Conservation (phyloP, 1,140 invertebrate species). For the Pantala flavescens region DNA sequence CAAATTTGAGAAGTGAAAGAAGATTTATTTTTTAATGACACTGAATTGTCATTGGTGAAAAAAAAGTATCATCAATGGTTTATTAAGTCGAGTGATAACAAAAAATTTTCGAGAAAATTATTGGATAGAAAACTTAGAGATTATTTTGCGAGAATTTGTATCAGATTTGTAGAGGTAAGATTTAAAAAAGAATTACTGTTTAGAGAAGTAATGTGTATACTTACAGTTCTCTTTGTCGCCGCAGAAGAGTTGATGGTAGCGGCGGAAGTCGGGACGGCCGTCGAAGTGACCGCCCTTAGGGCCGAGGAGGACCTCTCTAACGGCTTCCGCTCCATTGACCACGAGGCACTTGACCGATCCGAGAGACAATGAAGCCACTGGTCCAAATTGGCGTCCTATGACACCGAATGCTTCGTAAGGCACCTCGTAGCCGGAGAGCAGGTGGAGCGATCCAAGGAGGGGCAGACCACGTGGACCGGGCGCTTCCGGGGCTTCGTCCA, state of each 20-base stretch:
- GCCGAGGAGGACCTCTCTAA: constrained; percentile 49
- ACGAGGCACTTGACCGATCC: constrained; percentile 50
- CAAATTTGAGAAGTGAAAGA: too few species aligned
- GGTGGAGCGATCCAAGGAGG: constrained; percentile 47
- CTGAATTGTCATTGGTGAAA: too few species aligned
- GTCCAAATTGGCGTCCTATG: constrained; percentile 41
- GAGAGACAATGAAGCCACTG: constrained; percentile 45
- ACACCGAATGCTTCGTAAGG: constrained; percentile 52
- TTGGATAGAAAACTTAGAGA: too few species aligned
- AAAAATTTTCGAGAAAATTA: too few species aligned
- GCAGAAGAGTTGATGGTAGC: constrained; percentile 52
- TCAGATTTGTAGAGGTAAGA: too few species aligned
- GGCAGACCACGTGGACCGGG: constrained; percentile 48
- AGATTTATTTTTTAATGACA: too few species aligned
- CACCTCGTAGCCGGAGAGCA: constrained; percentile 47
- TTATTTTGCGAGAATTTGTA: too few species aligned
- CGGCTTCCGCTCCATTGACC: constrained; percentile 49
- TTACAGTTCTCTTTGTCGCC: constrained; percentile 60
- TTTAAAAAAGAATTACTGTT: too few species aligned
- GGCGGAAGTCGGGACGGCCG: constrained; percentile 49
- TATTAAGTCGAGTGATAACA: too few species aligned
- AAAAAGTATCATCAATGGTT: too few species aligned
- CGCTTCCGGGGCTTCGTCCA: constrained; percentile 29
- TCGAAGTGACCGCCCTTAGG: constrained; percentile 50
- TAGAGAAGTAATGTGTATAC: constrained; percentile 31